Percentiles rank a stretch among this genome's conserved stretches.
These are phyloP conservation scores for Paguma larvata DNA, from an alignment of 2,797 vertebrate species.

Conservation along the genomic window DNA sequence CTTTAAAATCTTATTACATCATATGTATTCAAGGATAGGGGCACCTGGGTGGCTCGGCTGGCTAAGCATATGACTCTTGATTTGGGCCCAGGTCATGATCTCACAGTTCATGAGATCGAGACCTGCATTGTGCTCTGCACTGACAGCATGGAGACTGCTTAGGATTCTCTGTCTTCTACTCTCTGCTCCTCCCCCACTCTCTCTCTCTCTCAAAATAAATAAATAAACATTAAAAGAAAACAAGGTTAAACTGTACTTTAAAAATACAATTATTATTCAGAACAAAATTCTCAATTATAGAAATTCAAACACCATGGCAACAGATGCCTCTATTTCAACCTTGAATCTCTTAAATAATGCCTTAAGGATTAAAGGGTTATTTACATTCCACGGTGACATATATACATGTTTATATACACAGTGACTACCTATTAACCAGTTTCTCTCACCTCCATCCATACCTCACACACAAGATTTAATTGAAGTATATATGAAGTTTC, in stretches of 20 bases:
- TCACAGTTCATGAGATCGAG: no score
- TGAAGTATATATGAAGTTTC: conserved; percentile 8
- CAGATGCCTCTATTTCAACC: background rate
- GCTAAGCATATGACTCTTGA: no score
- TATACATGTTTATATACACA: background rate
- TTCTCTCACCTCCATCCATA: background rate
- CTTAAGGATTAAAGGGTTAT: conserved; percentile 41
- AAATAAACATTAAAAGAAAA: no score
- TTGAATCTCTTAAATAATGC: background rate
- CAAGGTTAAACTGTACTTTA: conserved; percentile 21
- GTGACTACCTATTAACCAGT: background rate
- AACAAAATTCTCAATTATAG: conserved; percentile 16
- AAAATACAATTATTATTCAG: conserved; percentile 44
- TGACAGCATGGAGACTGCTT: no score
- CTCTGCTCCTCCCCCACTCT: no score
- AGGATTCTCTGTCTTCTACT: no score
- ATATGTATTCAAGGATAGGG: background rate
- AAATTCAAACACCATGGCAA: conserved; percentile 31
- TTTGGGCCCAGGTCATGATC: no score
- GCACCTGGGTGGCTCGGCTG: no score
- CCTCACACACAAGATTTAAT: background rate
- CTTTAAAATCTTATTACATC: background rate
- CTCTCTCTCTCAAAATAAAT: no score
- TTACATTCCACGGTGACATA: background rate
- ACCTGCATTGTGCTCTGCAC: no score